Conservation (phyloP, 2,113 vertebrate species). For the Syrrhaptes paradoxus region DNA sequence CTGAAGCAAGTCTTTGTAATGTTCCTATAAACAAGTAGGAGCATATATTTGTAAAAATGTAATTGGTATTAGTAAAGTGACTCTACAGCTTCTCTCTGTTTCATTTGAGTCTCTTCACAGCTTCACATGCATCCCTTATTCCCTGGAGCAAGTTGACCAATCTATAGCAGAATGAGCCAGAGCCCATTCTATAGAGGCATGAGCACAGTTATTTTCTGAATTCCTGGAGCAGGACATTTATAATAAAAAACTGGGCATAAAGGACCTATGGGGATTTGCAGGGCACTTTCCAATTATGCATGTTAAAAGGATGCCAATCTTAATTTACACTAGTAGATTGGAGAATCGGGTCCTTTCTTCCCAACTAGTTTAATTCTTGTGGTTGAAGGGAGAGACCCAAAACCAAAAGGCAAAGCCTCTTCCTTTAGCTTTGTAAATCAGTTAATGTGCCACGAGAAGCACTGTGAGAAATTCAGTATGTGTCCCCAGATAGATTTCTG, state of each 20-base stretch:
- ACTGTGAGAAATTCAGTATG: not conserved
- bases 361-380: not conserved
- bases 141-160: not conserved
- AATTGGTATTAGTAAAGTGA: not conserved
- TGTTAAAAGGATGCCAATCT: not conserved
- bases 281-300: accelerated
- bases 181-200: not conserved
- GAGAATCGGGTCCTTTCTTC: not conserved
- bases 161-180: not conserved
- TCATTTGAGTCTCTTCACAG: not conserved
- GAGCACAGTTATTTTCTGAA: not conserved
- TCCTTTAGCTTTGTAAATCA: not conserved
- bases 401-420: not conserved
- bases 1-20: not conserved
- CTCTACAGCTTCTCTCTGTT: not conserved
- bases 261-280: not conserved
- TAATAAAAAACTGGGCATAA: not conserved
- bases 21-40: not conserved
- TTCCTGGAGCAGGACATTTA: not conserved
- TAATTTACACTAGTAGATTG: not conserved
- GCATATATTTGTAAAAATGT: not conserved
- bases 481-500: not conserved
- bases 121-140: not conserved
- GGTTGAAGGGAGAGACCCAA: not conserved
- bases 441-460: not conserved